A percentile compares a stretch with the other conserved stretches of the same genome.
Evolutionary conservation across 92 coral and sea anemone species (phyloP).

Genomic region (Epizoanthus fatuus): DNA sequence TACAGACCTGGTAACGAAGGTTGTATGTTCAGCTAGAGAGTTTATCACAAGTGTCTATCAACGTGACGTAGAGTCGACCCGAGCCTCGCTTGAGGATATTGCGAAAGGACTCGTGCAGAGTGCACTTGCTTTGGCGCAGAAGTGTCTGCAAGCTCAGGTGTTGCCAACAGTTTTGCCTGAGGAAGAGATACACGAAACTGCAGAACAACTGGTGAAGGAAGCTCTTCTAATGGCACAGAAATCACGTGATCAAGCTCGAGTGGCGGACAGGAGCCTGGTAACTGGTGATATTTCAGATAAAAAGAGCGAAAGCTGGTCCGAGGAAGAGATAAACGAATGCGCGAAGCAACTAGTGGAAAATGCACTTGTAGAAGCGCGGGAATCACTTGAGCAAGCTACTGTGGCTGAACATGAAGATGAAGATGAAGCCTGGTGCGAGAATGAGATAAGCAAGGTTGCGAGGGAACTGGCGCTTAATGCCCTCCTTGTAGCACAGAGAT

Average conservation of each 20-base stretch:
- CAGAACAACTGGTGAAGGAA: constrained; percentile 46
- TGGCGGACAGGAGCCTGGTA: constrained; percentile 26
- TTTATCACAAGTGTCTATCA: background rate
- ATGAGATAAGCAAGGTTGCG: constrained; percentile 51
- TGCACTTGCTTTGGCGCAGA: constrained; percentile 20
- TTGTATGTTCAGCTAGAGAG: constrained; percentile 50
- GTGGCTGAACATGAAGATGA: background rate
- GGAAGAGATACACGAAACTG: constrained; percentile 19
- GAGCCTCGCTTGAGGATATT: constrained; percentile 32
- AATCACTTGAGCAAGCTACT: too few relatives aligned
- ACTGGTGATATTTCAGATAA: constrained; percentile 30
- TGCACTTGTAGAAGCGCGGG: too few relatives aligned
- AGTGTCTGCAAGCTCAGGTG: background rate
- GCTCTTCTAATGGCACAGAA: constrained; percentile 54
- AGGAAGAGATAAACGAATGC: too few relatives aligned
- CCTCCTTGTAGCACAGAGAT: constrained; percentile 51
- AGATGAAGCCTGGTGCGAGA: background rate
- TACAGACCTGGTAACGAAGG: constrained; percentile 45
- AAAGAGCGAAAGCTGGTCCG: too few relatives aligned
- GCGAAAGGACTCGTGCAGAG: constrained; percentile 54
- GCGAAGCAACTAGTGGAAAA: too few relatives aligned
- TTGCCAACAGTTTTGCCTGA: background rate
- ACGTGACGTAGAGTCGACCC: constrained; percentile 8
- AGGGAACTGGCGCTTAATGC: constrained; percentile 60
- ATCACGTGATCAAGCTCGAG: constrained; percentile 22